Percentiles rank a stretch among this genome's conserved stretches.
These are phyloP conservation scores for Cataglyphis hispanica DNA, from an alignment of 1,140 invertebrate species.

Conservation along the genomic window DNA sequence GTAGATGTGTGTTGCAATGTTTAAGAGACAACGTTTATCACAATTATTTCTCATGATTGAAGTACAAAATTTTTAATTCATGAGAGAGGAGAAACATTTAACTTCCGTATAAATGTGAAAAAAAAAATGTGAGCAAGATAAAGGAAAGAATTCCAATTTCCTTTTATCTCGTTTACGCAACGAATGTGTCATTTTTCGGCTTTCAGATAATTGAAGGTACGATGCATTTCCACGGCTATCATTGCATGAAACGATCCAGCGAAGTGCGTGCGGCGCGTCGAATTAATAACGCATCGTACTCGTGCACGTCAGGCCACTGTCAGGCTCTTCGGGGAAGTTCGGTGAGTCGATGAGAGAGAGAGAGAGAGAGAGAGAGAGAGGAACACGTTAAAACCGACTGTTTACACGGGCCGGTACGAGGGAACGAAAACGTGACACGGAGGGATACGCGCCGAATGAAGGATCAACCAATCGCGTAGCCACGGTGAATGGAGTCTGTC, in stretches of 20 bases:
- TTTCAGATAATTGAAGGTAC: conserved; percentile 15
- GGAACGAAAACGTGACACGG: conserved; percentile 65
- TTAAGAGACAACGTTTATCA: conserved; percentile 1
- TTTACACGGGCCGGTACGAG: conserved; percentile 52
- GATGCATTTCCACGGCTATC: neutral
- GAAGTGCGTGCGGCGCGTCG: conserved; percentile 16
- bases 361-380: conserved; percentile 48
- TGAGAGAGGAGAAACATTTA: neutral
- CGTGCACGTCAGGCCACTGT: conserved; percentile 20
- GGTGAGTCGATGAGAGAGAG: neutral
- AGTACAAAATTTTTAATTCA: neutral
- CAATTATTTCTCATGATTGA: neutral
- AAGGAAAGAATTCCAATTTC: neutral
- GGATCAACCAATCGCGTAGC: conserved; percentile 74
- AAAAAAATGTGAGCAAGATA: neutral
- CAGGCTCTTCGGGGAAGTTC: conserved; percentile 32
- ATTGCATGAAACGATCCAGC: neutral
- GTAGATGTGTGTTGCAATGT: neutral
- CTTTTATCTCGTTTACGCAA: neutral
- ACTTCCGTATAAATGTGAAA: neutral
- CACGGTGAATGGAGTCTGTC: conserved; percentile 75
- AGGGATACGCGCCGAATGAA: conserved; percentile 65
- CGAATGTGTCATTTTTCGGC: neutral
- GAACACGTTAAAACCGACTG: conserved; percentile 45
- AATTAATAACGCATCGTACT: conserved; percentile 49